Evolutionary conservation across 1,140 invertebrate genomes (phyloP).

Genomic region (Subanguina moxae): DNA sequence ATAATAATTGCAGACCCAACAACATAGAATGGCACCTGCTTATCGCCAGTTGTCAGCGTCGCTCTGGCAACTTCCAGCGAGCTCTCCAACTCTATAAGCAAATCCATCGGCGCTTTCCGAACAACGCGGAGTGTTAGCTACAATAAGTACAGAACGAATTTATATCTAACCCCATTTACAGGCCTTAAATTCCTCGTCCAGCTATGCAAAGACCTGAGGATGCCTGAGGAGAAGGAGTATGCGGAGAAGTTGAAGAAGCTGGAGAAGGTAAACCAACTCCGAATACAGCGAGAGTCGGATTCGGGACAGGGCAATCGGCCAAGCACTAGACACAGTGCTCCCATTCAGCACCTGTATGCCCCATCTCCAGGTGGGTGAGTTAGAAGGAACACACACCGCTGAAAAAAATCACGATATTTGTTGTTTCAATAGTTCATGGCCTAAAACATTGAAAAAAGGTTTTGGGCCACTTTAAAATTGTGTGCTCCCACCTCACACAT

Average conservation of each 20-base stretch:
- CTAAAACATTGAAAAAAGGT: no score
- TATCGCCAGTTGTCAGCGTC: constrained; percentile 54
- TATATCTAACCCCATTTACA: constrained; percentile 40
- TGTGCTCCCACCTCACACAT: no score
- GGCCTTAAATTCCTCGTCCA: constrained; percentile 77
- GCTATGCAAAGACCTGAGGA: constrained; percentile 75
- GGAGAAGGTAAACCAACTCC: constrained; percentile 74
- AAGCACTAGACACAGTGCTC: neutral
- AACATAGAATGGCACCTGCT: constrained; percentile 59
- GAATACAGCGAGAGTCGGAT: constrained; percentile 61
- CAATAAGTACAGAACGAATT: neutral
- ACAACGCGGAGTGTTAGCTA: constrained; percentile 54
- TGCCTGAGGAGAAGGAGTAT: constrained; percentile 75
- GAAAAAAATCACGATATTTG: no score
- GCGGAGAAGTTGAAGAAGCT: constrained; percentile 74
- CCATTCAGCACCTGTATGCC: neutral
- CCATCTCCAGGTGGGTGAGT: constrained; percentile 13
- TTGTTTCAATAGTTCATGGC: no score
- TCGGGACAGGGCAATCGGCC: constrained; percentile 29
- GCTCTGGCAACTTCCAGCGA: constrained; percentile 57
- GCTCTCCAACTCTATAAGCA: constrained; percentile 53
- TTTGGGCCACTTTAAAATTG: no score
- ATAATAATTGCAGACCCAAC: constrained; percentile 44
- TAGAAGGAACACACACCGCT: no score
- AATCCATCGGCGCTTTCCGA: constrained; percentile 56